These are phyloP conservation scores for Acrobasis repandana DNA, from an alignment of 2,888 invertebrate genomes.

Conservation along the genomic window DNA sequence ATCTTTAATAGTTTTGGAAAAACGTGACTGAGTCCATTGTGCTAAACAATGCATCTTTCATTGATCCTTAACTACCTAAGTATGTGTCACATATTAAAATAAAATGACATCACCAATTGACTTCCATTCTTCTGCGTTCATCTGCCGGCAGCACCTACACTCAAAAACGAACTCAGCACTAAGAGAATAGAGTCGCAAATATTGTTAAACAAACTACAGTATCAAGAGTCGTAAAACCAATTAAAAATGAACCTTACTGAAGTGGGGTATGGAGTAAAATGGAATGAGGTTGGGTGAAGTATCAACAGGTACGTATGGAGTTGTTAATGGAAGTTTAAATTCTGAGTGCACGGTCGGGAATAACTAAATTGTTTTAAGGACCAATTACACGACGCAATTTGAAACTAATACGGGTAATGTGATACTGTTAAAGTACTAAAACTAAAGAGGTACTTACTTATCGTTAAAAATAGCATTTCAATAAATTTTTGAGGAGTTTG, in stretches of 20 bases:
- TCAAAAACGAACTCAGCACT: neutral
- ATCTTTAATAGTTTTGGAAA: neutral
- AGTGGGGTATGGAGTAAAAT: neutral
- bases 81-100: neutral
- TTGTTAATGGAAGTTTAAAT: slow-evolving; percentile 9
- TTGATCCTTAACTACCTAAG: neutral
- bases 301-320: slow-evolving; percentile 16
- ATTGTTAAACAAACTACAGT: too few species aligned
- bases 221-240: too few species aligned
- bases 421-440: neutral
- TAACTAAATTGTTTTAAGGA: slow-evolving; percentile 14
- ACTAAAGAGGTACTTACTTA: neutral
- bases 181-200: neutral
- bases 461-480: too few species aligned
- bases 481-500: too few species aligned
- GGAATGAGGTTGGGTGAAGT: neutral
- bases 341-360: slow-evolving; percentile 10
- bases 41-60: neutral
- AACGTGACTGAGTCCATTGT: neutral
- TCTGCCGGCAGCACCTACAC: neutral
- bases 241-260: slow-evolving; percentile 1
- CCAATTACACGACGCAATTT: slow-evolving; percentile 5
- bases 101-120: slow-evolving; percentile 21
- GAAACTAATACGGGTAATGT: slow-evolving; percentile 20
- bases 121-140: slow-evolving; percentile 6